A percentile compares a stretch with the other conserved stretches of the same genome.
These are phyloP conservation scores for Aselliscus stoliczkanus DNA, from an alignment of 2,797 vertebrate genomes.

Conservation along the genomic window DNA sequence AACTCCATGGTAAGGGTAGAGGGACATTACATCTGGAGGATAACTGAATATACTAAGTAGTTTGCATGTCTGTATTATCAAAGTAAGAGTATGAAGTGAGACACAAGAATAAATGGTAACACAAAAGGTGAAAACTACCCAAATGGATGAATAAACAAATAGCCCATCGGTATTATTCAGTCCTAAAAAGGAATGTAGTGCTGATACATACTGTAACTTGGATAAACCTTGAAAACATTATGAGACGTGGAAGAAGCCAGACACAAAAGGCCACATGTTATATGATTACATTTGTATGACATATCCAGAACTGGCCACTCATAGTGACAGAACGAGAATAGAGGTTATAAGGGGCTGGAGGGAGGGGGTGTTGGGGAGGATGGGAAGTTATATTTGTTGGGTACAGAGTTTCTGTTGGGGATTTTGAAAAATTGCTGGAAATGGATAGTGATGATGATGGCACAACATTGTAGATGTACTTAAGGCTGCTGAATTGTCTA, in stretches of 20 bases:
- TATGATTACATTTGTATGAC: slow-evolving; percentile 19
- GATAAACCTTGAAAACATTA: neutral
- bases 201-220: neutral
- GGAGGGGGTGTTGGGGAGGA: neutral
- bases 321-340: neutral
- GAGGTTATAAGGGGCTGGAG: neutral
- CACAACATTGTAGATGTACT: neutral
- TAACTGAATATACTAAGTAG: slow-evolving; percentile 9
- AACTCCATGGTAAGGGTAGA: neutral
- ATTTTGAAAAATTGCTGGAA: slow-evolving; percentile 5
- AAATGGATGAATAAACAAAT: neutral
- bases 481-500: neutral
- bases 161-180: neutral
- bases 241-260: neutral
- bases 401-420: slow-evolving; percentile 16
- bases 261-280: neutral
- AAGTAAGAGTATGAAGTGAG: neutral
- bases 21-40: neutral
- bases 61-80: neutral
- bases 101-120: neutral
- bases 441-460: neutral
- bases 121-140: neutral
- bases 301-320: neutral
- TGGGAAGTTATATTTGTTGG: neutral
- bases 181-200: neutral